These are phyloP conservation scores for Phenganax marumi DNA, from an alignment of 92 coral and sea anemone genomes.

Conservation along the genomic window DNA sequence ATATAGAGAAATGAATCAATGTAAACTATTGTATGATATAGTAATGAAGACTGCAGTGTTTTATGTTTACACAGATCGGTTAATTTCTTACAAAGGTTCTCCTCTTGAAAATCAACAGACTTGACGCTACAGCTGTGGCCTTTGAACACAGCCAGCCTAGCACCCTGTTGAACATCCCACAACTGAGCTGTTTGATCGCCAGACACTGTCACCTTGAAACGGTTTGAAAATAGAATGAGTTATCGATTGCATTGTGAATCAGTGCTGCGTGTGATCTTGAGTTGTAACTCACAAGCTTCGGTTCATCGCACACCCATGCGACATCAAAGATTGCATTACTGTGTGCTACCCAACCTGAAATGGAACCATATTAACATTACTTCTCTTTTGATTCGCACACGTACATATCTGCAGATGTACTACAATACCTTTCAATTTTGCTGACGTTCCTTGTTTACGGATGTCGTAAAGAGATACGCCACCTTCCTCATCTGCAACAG, in stretches of 20 bases:
- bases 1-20: background rate
- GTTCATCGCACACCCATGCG: slow-evolving; percentile 87
- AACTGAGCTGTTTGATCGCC: slow-evolving; percentile 89
- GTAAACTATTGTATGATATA: background rate
- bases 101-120: slow-evolving; percentile 82
- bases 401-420: no score
- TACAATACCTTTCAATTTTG: slow-evolving; percentile 72
- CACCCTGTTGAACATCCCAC: slow-evolving; percentile 77
- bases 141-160: slow-evolving; percentile 68
- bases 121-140: slow-evolving; percentile 96
- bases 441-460: slow-evolving; percentile 61
- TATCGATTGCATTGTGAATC: no score
- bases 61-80: background rate
- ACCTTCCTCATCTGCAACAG: slow-evolving; percentile 97
- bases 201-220: slow-evolving; percentile 80
- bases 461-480: slow-evolving; percentile 78
- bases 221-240: background rate
- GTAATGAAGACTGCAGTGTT: background rate
- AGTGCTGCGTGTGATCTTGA: background rate
- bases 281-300: slow-evolving; percentile 71
- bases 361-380: background rate
- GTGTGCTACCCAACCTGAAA: slow-evolving; percentile 93
- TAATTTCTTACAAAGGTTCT: slow-evolving; percentile 70
- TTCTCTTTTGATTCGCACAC: background rate
- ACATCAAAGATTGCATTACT: slow-evolving; percentile 95